A percentile compares a stretch with the other conserved stretches of the same genome.
Evolutionary conservation across 2,797 vertebrate genomes (phyloP).

Genomic region (Gallinago solitaria): DNA sequence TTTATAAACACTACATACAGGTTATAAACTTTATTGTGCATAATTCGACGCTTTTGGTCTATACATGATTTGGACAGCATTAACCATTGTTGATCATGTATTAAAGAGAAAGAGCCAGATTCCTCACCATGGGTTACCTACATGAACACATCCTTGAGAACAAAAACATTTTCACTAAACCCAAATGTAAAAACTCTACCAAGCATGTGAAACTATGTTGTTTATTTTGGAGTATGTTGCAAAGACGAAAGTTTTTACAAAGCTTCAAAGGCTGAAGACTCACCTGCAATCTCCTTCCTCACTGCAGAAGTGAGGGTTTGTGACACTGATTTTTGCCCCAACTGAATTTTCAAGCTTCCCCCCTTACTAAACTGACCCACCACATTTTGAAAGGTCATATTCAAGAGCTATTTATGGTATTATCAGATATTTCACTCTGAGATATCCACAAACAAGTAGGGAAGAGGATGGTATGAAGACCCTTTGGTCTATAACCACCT

Average conservation of each 20-base stretch:
- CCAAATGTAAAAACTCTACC: not conserved
- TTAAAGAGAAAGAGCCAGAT: not conserved
- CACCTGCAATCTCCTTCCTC: not conserved
- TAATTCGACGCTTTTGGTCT: not conserved
- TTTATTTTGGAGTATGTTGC: not conserved
- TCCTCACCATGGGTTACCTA: not conserved
- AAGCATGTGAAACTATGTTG: accelerated
- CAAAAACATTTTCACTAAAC: not conserved
- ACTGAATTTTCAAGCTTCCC: not conserved
- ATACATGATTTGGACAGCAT: not conserved
- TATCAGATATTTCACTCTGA: not conserved
- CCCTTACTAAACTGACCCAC: not conserved
- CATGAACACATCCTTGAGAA: not conserved
- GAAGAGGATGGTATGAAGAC: not conserved
- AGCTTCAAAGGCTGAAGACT: not conserved
- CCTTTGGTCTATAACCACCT: not conserved
- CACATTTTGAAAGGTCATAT: not conserved
- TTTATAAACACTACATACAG: not conserved
- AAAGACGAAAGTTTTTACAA: not conserved
- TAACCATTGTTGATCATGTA: not conserved
- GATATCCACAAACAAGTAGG: not conserved
- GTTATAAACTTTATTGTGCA: not conserved
- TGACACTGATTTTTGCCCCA: not conserved
- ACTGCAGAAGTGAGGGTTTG: not conserved
- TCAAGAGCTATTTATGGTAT: not conserved